Conservation (phyloP, 1,140 invertebrate genomes). For the Condylostylus longicornis region DNA sequence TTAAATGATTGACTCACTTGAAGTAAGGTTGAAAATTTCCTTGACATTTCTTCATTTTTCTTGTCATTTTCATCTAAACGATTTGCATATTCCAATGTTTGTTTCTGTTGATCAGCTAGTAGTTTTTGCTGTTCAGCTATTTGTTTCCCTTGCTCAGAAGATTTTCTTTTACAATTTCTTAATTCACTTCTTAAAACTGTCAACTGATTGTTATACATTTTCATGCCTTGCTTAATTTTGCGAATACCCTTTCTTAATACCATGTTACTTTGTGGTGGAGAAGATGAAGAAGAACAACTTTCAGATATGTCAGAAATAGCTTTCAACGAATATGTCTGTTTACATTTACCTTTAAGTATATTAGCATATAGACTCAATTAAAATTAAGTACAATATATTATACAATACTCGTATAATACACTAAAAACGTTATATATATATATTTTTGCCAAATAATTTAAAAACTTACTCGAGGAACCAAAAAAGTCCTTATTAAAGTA, state of each 20-base stretch:
- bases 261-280: conserved; percentile 64
- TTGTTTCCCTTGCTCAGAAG: conserved; percentile 67
- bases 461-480: conserved; percentile 44
- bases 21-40: conserved; percentile 73
- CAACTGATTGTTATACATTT: conserved; percentile 65
- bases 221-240: conserved; percentile 78
- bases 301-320: conserved; percentile 30
- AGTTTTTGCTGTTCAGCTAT: conserved; percentile 68
- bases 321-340: conserved; percentile 10
- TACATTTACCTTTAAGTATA: neutral
- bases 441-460: conserved; percentile 17
- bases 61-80: conserved; percentile 75
- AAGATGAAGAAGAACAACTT: conserved; percentile 38
- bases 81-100: conserved; percentile 61
- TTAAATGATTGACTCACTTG: conserved; percentile 39
- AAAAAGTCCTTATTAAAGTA: conserved; percentile 73
- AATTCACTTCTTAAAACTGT: conserved; percentile 59
- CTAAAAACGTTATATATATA: too few species aligned
- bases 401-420: too few species aligned
- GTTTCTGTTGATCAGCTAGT: conserved; percentile 55
- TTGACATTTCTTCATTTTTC: conserved; percentile 73
- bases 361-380: too few species aligned
- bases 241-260: conserved; percentile 68
- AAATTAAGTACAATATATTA: too few species aligned
- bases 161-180: conserved; percentile 59